Base-by-base conservation (phyloP, 2,797 vertebrate genomes). In the Macroramphosus scolopax region DNA sequence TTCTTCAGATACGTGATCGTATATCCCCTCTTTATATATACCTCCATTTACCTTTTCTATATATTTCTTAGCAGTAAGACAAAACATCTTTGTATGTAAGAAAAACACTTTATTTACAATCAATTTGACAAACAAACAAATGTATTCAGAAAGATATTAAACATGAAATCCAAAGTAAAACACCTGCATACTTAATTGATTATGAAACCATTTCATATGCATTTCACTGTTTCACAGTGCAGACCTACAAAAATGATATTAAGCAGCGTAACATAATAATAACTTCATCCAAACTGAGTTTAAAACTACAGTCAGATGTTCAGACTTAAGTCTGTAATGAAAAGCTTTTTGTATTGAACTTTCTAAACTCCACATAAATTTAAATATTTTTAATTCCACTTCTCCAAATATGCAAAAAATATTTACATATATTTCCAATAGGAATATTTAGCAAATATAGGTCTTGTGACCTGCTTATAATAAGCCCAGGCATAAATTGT, bases 91-190 rank as follows among this genome's bases (percentile, higher is more conserved):
- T 0, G 5, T 34, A 18, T 50, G 44, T 71, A 68, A n/a, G 22
- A 75, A 81, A 83, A 54, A 17, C n/a, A 33, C 24, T 81, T 81
- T 84, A 82, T 81, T 83, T 47, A 65, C 36, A 78, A 43, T 57
- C 41, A 34, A 51, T 32, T 31, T 7, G 18, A 15, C 17, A 28
- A 63, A 50, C 17, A 28, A 63, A 50, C 26, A 63, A 55, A 59
- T 6, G 24, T 10, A 36, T 25, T 29, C 28, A 54, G 59, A 80
- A 67, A 71, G 10, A 15, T 65, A 66, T 61, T 28, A 65, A 72
- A 75, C 50, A 63, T 51, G 31, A 41, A 52, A 58, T 47, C 25
- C 15, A 51, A 32, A n/a, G 17, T 0, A 17, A 41, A 63, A 53
- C n/a, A 43, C 32, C 40, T 31, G 26, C 14, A 53, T 47, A 51